Percentiles rank a stretch among this genome's conserved stretches.
phyloP scores from a whole-genome alignment of 2,113 vertebrate species.

The Carettochelys insculpta region DNA sequence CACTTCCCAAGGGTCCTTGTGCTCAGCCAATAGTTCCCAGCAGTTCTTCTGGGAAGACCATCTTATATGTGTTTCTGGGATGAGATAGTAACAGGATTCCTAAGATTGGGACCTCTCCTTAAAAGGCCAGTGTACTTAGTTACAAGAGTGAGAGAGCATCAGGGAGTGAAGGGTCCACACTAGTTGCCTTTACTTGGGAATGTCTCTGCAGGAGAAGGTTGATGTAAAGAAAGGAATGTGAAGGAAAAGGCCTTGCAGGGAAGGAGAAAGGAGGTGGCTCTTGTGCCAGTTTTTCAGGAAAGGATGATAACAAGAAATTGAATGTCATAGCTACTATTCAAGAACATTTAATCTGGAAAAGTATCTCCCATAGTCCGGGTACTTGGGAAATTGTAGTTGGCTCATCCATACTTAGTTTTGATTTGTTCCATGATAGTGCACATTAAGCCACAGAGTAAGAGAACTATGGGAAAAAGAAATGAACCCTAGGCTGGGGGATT shows the following conservation, averaged over 20 bases:
- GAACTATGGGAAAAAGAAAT: too few relatives aligned
- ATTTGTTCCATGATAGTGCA: too few relatives aligned
- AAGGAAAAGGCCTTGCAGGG: not conserved
- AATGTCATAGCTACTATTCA: too few relatives aligned
- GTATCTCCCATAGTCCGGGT: not conserved
- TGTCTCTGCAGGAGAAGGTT: accelerated
- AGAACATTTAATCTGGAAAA: not conserved
- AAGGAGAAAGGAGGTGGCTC: too few relatives aligned
- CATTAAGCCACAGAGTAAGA: too few relatives aligned
- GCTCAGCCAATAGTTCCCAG: not conserved
- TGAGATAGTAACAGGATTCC: not conserved
- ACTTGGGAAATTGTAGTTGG: not conserved
- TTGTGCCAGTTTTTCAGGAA: accelerated
- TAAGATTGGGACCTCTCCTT: not conserved
- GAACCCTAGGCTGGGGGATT: not conserved
- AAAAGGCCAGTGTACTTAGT: not conserved
- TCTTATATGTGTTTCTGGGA: not conserved
- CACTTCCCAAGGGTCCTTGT: not conserved
- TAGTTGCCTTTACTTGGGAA: not conserved
- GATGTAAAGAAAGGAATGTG: not conserved
- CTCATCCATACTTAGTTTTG: accelerated
- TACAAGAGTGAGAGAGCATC: not conserved
- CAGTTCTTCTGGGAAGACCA: not conserved
- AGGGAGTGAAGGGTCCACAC: not conserved
- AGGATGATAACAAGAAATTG: not conserved